Base-by-base conservation (phyloP, 2,888 invertebrate genomes). In the Drosophila phalerata region DNA sequence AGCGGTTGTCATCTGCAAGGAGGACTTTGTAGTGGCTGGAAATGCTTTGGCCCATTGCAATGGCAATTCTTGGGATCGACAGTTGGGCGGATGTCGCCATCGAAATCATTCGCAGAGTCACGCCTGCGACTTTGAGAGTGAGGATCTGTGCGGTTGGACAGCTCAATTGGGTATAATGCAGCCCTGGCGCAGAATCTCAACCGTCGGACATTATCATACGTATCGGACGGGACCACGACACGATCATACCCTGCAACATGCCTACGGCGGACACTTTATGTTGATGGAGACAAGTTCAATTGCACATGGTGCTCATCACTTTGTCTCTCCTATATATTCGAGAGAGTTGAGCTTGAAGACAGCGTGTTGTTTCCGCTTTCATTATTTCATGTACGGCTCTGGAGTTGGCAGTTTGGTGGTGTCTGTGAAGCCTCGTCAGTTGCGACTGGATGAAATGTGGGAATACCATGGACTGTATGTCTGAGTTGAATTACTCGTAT, bases 331-430 rank as follows among this genome's bases (percentile, higher is more conserved):
- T 0, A 92, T 96, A 0, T 97, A 94, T 88, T 92, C 93, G 2
- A 85, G 92, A 0, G 85, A 89, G 0, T 82, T 94, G 17, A 92
- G 94, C 96, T 56, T 83, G 13, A 75, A 85, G 74, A 89, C 90
- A 0, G 88, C 87, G 3, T 92, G 95, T 90, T 92, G 95, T 90
- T 95, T 96, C 73, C 93, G 94, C 0, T 95, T 96, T 88, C 96
- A 94, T 93, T 97, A 97, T 87, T 96, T 96, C 90, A 97, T 97
- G 97, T 96, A 94, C 89, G 97, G 97, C 9, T 91, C 91, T 73
- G 93, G 93, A 0, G 94, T 94, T 11, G 96, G 95, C 0, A 91
- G 91, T 3, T 84, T 95, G 47, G 92, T 93, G 61, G 93, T 95
- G 0, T 90, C 94, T 70, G 89, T 95, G 5, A 94, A 94, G 58